Percentiles rank a stretch among this genome's conserved stretches.
phyloP scores from a whole-genome alignment of 2,113 vertebrate genomes.

The Anolis sagrei region DNA sequence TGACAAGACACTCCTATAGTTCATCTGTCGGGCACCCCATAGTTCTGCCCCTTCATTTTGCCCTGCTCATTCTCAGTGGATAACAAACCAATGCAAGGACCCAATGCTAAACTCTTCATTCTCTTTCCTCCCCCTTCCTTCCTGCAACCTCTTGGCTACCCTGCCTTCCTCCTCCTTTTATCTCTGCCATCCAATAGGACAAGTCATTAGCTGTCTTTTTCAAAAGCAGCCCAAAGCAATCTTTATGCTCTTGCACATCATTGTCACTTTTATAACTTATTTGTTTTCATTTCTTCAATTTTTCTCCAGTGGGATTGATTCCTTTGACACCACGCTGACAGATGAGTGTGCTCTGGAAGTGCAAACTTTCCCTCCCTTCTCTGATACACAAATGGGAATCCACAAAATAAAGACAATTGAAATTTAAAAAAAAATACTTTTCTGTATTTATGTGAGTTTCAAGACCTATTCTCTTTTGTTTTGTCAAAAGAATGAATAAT shows the following conservation, averaged over 20 bases:
- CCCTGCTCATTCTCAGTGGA: neutral
- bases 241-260: constrained; percentile 66
- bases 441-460: neutral
- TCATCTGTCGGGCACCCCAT: neutral
- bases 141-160: neutral
- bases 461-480: neutral
- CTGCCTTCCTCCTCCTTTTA: neutral
- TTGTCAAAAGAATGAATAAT: neutral
- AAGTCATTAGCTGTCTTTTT: constrained; percentile 47
- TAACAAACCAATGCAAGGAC: neutral
- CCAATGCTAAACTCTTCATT: neutral
- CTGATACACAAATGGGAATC: constrained; percentile 51
- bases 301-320: constrained; percentile 51
- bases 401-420: constrained; percentile 53
- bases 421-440: constrained; percentile 2
- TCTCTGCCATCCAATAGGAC: neutral
- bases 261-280: constrained; percentile 68
- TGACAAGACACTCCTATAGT: neutral
- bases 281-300: constrained; percentile 71
- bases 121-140: neutral
- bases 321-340: constrained; percentile 48
- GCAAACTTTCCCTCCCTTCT: constrained; percentile 48
- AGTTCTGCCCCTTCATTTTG: fast-evolving
- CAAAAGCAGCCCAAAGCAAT: constrained; percentile 64
- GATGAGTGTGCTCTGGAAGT: constrained; percentile 32